These are phyloP conservation scores for Dysmachus trigonus DNA, from an alignment of 2,888 invertebrate genomes.

Conservation along the genomic window DNA sequence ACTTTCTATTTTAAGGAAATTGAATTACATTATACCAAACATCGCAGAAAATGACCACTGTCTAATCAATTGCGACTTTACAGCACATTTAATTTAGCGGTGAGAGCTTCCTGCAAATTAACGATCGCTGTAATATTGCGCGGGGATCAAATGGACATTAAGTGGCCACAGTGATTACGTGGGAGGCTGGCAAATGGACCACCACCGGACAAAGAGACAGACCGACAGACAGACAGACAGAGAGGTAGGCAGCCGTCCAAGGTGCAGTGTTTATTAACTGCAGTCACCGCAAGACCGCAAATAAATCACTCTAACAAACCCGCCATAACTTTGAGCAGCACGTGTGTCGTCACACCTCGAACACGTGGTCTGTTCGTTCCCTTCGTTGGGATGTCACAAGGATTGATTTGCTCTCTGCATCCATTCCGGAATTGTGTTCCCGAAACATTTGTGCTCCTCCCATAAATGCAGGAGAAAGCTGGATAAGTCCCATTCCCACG, in stretches of 20 bases:
- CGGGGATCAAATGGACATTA: neutral
- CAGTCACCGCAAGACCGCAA: neutral
- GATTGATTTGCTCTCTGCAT: neutral
- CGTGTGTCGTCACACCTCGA: neutral
- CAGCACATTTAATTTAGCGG: neutral
- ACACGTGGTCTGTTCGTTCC: neutral
- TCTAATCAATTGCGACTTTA: neutral
- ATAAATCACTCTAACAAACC: neutral
- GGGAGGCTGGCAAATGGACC: neutral
- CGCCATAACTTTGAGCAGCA: neutral
- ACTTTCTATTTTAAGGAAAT: neutral
- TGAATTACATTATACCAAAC: neutral
- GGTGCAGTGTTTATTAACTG: neutral
- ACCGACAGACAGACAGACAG: too few relatives aligned
- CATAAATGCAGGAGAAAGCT: neutral
- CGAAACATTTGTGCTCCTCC: neutral
- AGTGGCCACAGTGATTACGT: neutral
- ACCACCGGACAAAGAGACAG: too few relatives aligned
- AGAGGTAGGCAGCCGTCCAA: neutral
- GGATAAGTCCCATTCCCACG: neutral
- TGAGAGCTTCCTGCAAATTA: neutral
- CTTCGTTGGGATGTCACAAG: neutral
- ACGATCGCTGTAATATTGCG: neutral
- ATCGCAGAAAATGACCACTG: neutral
- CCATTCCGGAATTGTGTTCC: neutral